Base-by-base conservation (phyloP, 2,888 invertebrate genomes). In the Pseudanteris insignis region DNA sequence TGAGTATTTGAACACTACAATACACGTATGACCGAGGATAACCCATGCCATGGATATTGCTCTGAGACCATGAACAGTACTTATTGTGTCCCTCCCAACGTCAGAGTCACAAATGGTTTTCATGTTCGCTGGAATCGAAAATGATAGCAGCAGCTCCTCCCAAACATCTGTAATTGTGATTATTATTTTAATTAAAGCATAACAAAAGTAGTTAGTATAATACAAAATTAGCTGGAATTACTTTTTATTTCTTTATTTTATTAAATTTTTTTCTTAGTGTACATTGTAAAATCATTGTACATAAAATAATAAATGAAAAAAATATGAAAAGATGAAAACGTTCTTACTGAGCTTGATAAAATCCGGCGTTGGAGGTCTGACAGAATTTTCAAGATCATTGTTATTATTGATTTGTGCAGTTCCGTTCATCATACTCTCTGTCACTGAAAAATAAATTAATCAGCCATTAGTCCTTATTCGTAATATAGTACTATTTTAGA, bases 1-100 rank as follows among this genome's bases (percentile, higher is more conserved):
- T 32, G 91, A 88, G 75, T 91, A 92, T 83, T 92, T 91, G 78
- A 91, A 92, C 2, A 89, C 87, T 2, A 91, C 86, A 69, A 92
- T 90, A 66, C 81, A 81, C 1, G 81, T 81, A 55, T 81, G 81
- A 0, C 81, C 81, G 1, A 81, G 73, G 28, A 81, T 80, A 2
- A 81, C 80, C 81, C 81, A 81, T 0, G 74, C 78, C 80, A 81
- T 81, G 6, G 81, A 81, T 54, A 81, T 76, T 21, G 77, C 80
- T 9, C 80, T 67, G 0, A 81, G 71, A 6, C 81, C 81, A 40
- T 81, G 81, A 12, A 81, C 68, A 2, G 81, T 80, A 58, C 80
- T 81, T 40, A 81, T 78, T 0, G 81, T 81, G 54, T 81, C 81
- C 5, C 75, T 68, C 5, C 81, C 81, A 1, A 81, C 81, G 6